These are phyloP conservation scores for Pteropus alecto DNA, from an alignment of 2,113 vertebrate genomes.

Conservation along the genomic window DNA sequence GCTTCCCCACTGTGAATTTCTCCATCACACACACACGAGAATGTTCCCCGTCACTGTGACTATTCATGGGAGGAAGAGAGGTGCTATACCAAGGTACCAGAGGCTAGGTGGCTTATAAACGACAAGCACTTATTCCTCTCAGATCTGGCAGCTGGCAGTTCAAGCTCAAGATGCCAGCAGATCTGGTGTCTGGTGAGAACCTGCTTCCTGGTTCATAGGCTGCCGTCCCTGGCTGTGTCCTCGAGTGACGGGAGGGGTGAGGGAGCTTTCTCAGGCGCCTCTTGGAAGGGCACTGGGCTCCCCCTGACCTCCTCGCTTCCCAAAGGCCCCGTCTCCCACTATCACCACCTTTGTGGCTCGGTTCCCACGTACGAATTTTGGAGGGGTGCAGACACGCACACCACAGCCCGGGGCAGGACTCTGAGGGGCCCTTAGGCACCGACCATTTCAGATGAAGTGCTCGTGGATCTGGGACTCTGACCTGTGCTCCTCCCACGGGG, in stretches of 20 bases:
- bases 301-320: background rate
- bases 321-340: background rate
- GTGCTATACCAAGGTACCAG: background rate
- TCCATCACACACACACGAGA: background rate
- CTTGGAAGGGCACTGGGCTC: background rate
- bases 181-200: no score
- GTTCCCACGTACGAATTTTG: background rate
- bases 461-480: background rate
- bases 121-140: background rate
- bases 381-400: background rate
- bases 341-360: background rate
- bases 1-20: background rate
- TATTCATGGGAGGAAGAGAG: background rate
- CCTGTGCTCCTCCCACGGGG: background rate
- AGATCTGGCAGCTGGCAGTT: background rate
- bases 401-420: no score
- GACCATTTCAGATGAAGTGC: background rate
- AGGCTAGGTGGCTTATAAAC: background rate
- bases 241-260: background rate
- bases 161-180: background rate
- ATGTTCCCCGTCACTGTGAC: background rate
- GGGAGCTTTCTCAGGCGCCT: background rate
- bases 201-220: background rate
- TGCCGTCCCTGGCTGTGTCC: background rate
- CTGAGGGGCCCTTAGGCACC: fast-evolving